Base-by-base conservation (phyloP, 2,797 vertebrate genomes). In the Rhodeus uyekii region DNA sequence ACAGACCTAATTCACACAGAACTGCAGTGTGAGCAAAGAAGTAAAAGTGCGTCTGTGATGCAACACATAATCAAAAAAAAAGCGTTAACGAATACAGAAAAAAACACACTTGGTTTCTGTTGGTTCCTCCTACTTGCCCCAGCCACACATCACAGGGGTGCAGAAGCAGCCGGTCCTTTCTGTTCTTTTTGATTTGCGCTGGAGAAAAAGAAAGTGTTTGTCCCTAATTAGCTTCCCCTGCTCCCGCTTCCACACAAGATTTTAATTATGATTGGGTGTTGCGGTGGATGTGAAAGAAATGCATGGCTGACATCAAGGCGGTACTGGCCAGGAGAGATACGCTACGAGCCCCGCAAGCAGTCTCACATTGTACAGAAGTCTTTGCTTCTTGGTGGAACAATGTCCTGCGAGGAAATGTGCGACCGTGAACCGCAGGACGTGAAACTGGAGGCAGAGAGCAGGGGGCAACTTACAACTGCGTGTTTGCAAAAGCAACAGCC, bases 261-360 rank as follows among this genome's bases (percentile, higher is more conserved):
- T 93, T 92, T 93, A 93, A 94, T 94, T 93, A 94, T 92, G 90
- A 93, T 93, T 90, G 91, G 91, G 91, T 89, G 87, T 91, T 87
- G 78, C 68, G 83, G 87, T 81, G 78, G 90, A 90, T 88, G 85
- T 87, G 84, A 89, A 91, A 91, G 87, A 92, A 91, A 92, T 91
- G 89, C 90, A 89, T 39, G 42, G 72, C 73, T 81, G 85, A 81
- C 85, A 86, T 86, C 64, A 85, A 82, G 85, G 85, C 74, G 44
- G 46, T 6, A 50, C 85, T 86, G 85, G 82, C 50, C 80, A 44
- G 65, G 71, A 79, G 69, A 76, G 83, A 87, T 79, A 86, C 22
- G 63, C 36, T 44, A 42, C 18, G 61, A 85, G 61, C 61, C 63
- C 78, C 7, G 14, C 61, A 48, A 81, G 69, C 68, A 80, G 65